A percentile compares a stretch with the other conserved stretches of the same genome.
Conservation (phyloP, 2,797 vertebrate species). For the Myotis vivesi region DNA sequence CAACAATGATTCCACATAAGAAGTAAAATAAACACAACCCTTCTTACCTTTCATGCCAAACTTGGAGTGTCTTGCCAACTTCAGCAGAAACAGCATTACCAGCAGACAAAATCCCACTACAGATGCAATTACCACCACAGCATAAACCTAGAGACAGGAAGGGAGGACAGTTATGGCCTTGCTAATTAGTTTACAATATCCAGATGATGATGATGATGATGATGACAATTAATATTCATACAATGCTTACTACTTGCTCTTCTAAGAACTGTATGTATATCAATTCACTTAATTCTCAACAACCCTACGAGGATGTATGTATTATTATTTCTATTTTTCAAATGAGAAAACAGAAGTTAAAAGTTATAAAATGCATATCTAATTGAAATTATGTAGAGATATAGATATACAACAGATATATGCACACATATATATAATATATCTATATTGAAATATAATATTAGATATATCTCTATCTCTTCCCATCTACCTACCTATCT, state of each 20-base stretch:
- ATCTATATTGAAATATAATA: background rate
- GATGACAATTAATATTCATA: background rate
- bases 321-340: background rate
- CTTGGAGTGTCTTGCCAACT: slow-evolving; percentile 97
- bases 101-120: slow-evolving; percentile 95
- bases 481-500: background rate
- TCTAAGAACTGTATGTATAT: background rate
- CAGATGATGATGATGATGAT: too few species aligned
- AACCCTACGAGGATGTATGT: background rate
- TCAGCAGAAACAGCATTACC: slow-evolving; percentile 95
- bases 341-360: background rate
- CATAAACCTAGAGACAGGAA: slow-evolving; percentile 90
- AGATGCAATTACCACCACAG: slow-evolving; percentile 96
- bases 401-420: background rate
- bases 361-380: background rate
- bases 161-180: background rate
- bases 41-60: slow-evolving; percentile 99
- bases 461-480: background rate
- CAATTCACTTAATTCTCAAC: background rate
- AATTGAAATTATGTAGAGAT: background rate
- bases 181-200: background rate
- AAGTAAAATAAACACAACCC: slow-evolving; percentile 57
- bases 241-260: background rate
- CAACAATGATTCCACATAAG: slow-evolving; percentile 59
- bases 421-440: background rate